These are phyloP conservation scores for Ochropacha duplaris DNA, from an alignment of 2,888 invertebrate genomes.

Conservation along the genomic window DNA sequence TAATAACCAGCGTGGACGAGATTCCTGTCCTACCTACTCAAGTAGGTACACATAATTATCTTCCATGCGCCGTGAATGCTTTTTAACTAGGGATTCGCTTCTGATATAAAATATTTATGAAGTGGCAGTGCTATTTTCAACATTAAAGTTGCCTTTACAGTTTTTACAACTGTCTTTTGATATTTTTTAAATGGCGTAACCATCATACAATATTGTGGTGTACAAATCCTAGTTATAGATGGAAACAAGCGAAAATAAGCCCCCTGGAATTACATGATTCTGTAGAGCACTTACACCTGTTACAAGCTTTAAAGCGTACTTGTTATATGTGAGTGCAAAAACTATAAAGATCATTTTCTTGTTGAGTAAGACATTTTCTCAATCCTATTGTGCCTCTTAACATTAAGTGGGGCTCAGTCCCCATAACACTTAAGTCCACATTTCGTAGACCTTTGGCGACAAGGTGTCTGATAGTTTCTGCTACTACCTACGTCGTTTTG, in stretches of 20 bases:
- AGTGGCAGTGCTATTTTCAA: too few relatives aligned
- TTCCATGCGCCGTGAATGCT: neutral
- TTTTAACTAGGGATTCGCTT: neutral
- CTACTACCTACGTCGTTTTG: neutral
- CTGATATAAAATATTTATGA: too few relatives aligned
- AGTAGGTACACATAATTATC: neutral
- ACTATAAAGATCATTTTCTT: neutral
- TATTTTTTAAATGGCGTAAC: too few relatives aligned
- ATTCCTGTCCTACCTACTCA: neutral
- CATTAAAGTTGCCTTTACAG: too few relatives aligned
- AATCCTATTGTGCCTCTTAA: neutral
- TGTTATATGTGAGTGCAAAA: neutral
- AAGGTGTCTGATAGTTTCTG: neutral
- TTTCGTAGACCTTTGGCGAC: neutral
- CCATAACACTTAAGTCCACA: neutral
- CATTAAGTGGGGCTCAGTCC: neutral
- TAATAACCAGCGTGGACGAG: neutral
- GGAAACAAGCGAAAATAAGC: too few relatives aligned
- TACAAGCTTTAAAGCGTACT: neutral
- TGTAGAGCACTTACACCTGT: too few relatives aligned
- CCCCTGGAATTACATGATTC: too few relatives aligned
- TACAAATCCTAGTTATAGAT: too few relatives aligned
- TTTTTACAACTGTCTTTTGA: too few relatives aligned
- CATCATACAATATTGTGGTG: too few relatives aligned
- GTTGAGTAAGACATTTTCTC: neutral